Evolutionary conservation across 2,888 invertebrate species (phyloP).

Genomic region (Eupithecia subumbrata): DNA sequence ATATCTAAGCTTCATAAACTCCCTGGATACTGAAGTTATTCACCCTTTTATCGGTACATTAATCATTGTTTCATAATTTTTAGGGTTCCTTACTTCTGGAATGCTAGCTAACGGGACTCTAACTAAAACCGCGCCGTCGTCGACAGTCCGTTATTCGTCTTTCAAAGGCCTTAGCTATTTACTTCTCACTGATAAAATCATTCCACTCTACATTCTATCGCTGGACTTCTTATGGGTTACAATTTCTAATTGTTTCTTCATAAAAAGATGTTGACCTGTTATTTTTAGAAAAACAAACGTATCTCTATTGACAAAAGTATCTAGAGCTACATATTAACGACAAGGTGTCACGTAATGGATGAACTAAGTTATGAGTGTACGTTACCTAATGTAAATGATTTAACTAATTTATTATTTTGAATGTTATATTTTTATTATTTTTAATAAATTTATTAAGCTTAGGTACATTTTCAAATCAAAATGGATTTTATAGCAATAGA

Average conservation of each 20-base stretch:
- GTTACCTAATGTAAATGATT: too few relatives aligned
- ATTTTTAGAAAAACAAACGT: background rate
- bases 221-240: too few relatives aligned
- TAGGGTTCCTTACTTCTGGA: background rate
- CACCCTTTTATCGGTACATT: slow-evolving; percentile 28
- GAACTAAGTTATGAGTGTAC: too few relatives aligned
- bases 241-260: too few relatives aligned
- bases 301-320: background rate
- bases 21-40: slow-evolving; percentile 29
- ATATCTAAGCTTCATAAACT: slow-evolving; percentile 45
- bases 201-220: too few relatives aligned
- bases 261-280: background rate
- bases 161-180: background rate
- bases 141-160: background rate
- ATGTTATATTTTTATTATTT: too few relatives aligned
- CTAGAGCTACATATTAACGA: background rate
- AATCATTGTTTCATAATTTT: background rate
- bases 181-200: background rate
- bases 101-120: background rate
- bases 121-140: background rate
- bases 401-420: too few relatives aligned
- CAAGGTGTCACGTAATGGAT: background rate
- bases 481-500: too few relatives aligned
- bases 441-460: too few relatives aligned
- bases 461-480: too few relatives aligned